Conservation (phyloP, 1,140 invertebrate species). For the Hyles vespertilio region DNA sequence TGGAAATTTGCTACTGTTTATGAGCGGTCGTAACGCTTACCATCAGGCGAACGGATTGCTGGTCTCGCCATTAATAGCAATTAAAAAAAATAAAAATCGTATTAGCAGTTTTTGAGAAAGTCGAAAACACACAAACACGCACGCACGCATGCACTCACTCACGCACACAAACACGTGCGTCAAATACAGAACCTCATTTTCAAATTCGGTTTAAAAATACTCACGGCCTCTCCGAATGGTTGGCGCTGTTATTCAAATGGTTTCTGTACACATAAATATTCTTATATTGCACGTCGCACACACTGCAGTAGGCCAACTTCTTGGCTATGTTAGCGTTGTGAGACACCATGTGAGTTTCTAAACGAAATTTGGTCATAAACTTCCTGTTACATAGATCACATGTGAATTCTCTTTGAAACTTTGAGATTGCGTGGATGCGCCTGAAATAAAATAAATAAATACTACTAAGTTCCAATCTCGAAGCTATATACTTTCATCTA, state of each 20-base stretch:
- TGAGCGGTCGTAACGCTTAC: too few relatives aligned
- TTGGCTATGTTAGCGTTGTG: constrained; percentile 26
- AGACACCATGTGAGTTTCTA: constrained; percentile 31
- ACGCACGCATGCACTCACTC: too few relatives aligned
- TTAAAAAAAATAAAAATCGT: too few relatives aligned
- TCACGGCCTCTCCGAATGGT: constrained; percentile 34
- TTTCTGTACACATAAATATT: constrained; percentile 41
- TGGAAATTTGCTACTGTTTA: too few relatives aligned
- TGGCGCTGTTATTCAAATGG: constrained; percentile 39
- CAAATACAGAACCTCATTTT: neutral
- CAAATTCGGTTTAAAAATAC: constrained; percentile 8
- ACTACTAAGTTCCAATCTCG: neutral
- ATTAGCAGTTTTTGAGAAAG: too few relatives aligned
- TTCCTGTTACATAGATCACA: constrained; percentile 32
- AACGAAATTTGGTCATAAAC: constrained; percentile 25
- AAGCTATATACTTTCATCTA: too few relatives aligned
- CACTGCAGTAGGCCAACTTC: constrained; percentile 31
- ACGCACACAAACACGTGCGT: neutral
- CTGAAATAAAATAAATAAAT: constrained; percentile 20
- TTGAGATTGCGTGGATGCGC: constrained; percentile 23
- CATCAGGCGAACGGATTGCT: too few relatives aligned
- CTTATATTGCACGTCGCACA: constrained; percentile 41
- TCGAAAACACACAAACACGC: too few relatives aligned
- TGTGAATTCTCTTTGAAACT: constrained; percentile 14
- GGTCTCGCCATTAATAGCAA: too few relatives aligned